Base-by-base conservation (phyloP, 2,113 vertebrate species). In the Mustela nigripes region DNA sequence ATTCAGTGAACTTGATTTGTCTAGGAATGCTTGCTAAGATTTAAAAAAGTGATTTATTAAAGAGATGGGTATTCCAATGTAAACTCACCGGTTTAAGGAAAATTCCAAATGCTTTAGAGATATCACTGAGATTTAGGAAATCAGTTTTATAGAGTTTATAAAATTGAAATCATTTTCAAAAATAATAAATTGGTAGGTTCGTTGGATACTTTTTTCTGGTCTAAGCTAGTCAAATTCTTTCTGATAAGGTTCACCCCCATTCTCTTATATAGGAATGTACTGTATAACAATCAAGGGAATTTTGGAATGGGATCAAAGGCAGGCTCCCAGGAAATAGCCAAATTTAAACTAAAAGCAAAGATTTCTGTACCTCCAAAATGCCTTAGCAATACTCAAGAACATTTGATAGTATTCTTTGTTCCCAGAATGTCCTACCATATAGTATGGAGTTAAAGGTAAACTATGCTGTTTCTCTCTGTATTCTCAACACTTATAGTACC, bases 41-140 rank as follows among this genome's bases (percentile, higher is more conserved):
- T 94, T 81, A 91, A 53, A 89, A 53, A 78, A 10, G 31, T 50
- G 26, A 14, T 82, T 93, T 84, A 84, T 83, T 78, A 92, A 92
- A 82, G 24, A 28, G 21, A 19, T 60, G n/a, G 3, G 11, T 62
- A 65, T 97, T 78, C 28, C 76, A 90, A 79, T 85, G 12, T 85
- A 89, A 95, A 96, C 42, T 88, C 67, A 89, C 39, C 60, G 36
- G 89, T 95, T 95, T 92, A 48, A 63, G 91, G 63, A 96, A 96
- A 95, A 95, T 42, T 81, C 16, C 82, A 81, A 65, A 82, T 82
- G 93, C 39, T 89, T 42, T 39, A 84, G 24, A 91, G 48, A 93
- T 93, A 83, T 80, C 33, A 87, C 33, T 50, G 50, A 73, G 33
- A 92, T 42, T 94, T 84, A 95, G 69, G 36, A 88, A 91, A 88